Conservation (phyloP, 53 echinoderm and acorn worm genomes). For the Henricia sp. region DNA sequence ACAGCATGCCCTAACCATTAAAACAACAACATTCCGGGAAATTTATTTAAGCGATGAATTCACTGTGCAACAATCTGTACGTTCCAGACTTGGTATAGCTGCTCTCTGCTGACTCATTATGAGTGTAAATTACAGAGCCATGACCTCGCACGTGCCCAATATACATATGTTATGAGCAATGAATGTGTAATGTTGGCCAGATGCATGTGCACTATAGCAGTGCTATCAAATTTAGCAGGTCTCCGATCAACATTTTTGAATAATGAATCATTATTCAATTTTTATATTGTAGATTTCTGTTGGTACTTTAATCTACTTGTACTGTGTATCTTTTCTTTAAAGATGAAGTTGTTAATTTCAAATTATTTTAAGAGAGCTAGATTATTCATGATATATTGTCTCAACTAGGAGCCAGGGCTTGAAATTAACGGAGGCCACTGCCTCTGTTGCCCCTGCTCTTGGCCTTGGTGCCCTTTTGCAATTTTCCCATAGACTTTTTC, state of each 20-base stretch:
- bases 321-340: not conserved
- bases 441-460: too few species aligned
- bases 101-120: constrained; percentile 54
- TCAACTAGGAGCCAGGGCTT: too few species aligned
- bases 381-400: not conserved
- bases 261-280: too few species aligned
- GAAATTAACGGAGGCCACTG: too few species aligned
- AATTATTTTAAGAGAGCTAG: too few species aligned
- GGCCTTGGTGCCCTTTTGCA: too few species aligned
- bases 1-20: not conserved
- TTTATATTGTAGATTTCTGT: too few species aligned
- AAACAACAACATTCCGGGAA: constrained; percentile 25
- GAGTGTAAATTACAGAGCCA: constrained; percentile 43
- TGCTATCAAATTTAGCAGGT: not conserved
- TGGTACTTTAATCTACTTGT: not conserved
- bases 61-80: constrained; percentile 14
- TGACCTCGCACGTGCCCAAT: constrained; percentile 28
- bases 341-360: not conserved
- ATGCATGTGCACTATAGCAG: not conserved
- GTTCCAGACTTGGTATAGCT: too few species aligned
- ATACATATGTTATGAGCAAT: constrained; percentile 52
- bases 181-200: constrained; percentile 59
- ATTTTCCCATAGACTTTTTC: too few species aligned
- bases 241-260: constrained; percentile 27
- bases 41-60: not conserved